Evolutionary conservation across 2,888 invertebrate species (phyloP).

Genomic region (Hemithea aestivaria): DNA sequence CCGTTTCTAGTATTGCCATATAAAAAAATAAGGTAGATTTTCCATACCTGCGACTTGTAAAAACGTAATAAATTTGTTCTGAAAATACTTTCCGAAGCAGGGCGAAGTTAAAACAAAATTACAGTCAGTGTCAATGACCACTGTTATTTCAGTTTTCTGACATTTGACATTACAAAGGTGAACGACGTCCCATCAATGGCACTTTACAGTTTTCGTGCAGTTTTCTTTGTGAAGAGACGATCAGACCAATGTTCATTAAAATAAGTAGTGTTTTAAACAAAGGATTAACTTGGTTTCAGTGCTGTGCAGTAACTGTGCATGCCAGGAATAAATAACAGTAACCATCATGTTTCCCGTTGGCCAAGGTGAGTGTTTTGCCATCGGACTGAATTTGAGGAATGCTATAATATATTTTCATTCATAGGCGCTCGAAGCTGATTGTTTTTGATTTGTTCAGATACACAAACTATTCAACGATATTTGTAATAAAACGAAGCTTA

Average conservation of each 20-base stretch:
- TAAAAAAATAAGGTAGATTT: neutral
- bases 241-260: constrained; percentile 21
- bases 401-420: constrained; percentile 12
- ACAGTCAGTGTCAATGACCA: neutral
- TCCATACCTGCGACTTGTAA: constrained; percentile 1
- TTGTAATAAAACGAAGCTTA: too few species aligned
- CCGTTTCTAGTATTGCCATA: too few species aligned
- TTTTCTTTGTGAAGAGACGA: constrained; percentile 24
- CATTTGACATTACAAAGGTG: too few species aligned
- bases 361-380: constrained; percentile 27
- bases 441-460: constrained; percentile 4
- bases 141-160: too few species aligned
- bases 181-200: neutral
- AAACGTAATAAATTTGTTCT: too few species aligned
- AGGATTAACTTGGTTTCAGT: constrained; percentile 20
- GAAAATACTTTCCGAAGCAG: too few species aligned
- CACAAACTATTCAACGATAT: too few species aligned
- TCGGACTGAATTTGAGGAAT: constrained; percentile 12
- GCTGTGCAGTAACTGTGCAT: constrained; percentile 23
- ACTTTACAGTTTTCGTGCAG: constrained; percentile 8
- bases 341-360: constrained; percentile 30
- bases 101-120: too few species aligned
- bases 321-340: constrained; percentile 25
- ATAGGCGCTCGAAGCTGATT: constrained; percentile 2
- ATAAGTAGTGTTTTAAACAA: constrained; percentile 24